A percentile compares a stretch with the other conserved stretches of the same genome.
Evolutionary conservation across 2,888 invertebrate species (phyloP).

Genomic region (Noctua comes): DNA sequence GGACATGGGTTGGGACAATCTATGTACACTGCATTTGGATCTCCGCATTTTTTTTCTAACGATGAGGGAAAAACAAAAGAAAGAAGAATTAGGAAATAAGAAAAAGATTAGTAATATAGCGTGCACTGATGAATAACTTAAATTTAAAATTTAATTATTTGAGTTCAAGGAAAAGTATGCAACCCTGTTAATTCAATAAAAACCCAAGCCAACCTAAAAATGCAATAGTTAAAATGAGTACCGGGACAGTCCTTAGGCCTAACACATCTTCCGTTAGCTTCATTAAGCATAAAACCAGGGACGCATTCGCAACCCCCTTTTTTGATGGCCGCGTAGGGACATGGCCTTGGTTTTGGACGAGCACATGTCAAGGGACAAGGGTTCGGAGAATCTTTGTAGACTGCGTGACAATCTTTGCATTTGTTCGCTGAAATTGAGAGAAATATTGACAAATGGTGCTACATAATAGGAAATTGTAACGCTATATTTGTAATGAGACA

Average conservation of each 20-base stretch:
- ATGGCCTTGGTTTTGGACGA: conserved; percentile 53
- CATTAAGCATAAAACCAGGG: conserved; percentile 24
- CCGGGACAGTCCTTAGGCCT: conserved; percentile 6
- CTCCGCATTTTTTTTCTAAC: conserved; percentile 15
- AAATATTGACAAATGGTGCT: neutral
- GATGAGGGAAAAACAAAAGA: neutral
- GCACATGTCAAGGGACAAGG: conserved; percentile 60
- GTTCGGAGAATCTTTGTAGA: conserved; percentile 40
- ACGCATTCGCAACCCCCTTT: conserved; percentile 49
- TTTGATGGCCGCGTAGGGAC: conserved; percentile 30
- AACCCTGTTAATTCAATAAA: neutral
- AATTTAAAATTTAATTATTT: neutral
- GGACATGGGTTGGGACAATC: conserved; percentile 61
- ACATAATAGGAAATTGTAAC: neutral
- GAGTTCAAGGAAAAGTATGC: neutral
- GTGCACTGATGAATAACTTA: neutral
- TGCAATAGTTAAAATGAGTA: neutral
- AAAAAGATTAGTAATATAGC: neutral
- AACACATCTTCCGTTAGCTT: conserved; percentile 33
- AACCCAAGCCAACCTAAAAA: neutral
- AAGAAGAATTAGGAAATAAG: neutral
- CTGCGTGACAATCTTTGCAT: conserved; percentile 31
- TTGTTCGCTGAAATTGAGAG: conserved; percentile 11
- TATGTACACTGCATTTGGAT: conserved; percentile 16
- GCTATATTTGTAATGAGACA: too few species aligned